These are phyloP conservation scores for Pachyramphus minor DNA, from an alignment of 2,113 vertebrate genomes.

Conservation along the genomic window DNA sequence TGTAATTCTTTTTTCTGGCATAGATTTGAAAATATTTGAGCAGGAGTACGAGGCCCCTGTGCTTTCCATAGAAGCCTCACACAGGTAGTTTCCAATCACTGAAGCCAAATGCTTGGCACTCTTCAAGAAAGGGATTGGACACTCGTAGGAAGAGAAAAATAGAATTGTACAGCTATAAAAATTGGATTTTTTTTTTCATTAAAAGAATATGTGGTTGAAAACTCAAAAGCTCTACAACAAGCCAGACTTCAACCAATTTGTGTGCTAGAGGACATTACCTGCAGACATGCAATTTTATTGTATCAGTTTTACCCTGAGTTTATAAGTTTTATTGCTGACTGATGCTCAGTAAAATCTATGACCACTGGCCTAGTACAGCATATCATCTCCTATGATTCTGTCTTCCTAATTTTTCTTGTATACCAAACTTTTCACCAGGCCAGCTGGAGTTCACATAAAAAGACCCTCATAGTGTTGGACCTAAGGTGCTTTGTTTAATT, in stretches of 20 bases:
- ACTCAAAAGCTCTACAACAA: background rate
- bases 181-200: background rate
- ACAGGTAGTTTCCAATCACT: background rate
- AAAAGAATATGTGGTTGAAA: background rate
- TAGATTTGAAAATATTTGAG: background rate
- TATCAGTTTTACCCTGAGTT: background rate
- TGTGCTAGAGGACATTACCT: background rate
- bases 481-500: background rate
- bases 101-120: background rate
- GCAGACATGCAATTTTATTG: background rate
- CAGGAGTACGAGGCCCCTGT: background rate
- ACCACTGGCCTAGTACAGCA: background rate
- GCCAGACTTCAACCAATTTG: background rate
- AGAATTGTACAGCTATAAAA: background rate
- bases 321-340: background rate
- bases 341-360: background rate
- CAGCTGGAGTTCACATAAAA: background rate
- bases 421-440: background rate
- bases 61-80: background rate
- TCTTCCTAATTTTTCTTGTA: background rate
- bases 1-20: background rate
- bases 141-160: background rate
- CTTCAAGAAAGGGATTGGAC: background rate
- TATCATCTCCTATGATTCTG: background rate
- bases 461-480: background rate